Conservation (phyloP, 2,888 invertebrate species). For the Ecliptopera silaceata region DNA sequence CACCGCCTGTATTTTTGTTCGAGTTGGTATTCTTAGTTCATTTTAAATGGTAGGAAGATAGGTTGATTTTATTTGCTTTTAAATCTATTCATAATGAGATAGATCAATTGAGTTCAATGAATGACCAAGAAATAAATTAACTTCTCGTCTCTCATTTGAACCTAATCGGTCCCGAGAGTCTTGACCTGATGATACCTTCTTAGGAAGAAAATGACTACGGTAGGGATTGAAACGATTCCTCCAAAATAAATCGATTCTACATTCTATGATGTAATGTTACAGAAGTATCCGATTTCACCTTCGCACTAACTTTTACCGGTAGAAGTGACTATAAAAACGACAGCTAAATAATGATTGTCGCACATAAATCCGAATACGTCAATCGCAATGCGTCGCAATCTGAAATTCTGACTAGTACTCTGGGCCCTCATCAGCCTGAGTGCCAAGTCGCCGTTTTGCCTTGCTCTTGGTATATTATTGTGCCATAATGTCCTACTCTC, state of each 20-base stretch:
- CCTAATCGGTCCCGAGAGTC: background rate
- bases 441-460: conserved; percentile 43
- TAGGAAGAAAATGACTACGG: background rate
- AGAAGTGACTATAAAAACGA: conserved; percentile 20
- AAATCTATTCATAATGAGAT: conserved; percentile 1
- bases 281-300: conserved; percentile 1
- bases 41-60: conserved; percentile 2
- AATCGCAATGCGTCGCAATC: conserved; percentile 34
- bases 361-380: conserved; percentile 33
- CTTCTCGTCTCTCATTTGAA: background rate
- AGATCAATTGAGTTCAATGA: background rate
- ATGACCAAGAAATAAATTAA: background rate
- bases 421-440: conserved; percentile 63
- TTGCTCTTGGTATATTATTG: conserved; percentile 22
- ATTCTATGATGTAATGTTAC: too few species aligned
- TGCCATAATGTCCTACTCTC: background rate
- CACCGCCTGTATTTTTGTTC: background rate
- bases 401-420: conserved; percentile 41
- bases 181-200: background rate
- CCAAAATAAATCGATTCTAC: too few species aligned
- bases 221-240: background rate
- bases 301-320: background rate
- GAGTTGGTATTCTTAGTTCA: background rate
- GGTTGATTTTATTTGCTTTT: too few species aligned
- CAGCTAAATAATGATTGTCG: conserved; percentile 28